These are phyloP conservation scores for Caenorhabditis doughertyi DNA, from an alignment of 2,888 invertebrate genomes.

Conservation along the genomic window DNA sequence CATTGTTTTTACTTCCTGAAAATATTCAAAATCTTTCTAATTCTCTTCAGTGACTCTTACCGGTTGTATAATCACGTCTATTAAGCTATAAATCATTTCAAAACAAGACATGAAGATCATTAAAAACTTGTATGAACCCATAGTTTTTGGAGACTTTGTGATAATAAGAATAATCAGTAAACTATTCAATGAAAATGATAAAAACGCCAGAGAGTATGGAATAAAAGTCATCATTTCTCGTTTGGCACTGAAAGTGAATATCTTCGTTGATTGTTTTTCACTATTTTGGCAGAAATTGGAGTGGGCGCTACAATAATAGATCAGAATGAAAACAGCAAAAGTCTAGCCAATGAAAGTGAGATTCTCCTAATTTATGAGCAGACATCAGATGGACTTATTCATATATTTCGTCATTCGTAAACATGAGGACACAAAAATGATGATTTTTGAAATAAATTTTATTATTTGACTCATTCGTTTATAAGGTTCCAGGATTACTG, in stretches of 20 bases:
- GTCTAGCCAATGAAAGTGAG: no score
- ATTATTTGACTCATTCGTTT: no score
- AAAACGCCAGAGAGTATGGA: constrained; percentile 6
- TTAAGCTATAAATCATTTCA: constrained; percentile 26
- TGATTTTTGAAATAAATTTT: no score
- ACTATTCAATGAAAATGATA: neutral
- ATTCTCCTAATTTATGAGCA: no score
- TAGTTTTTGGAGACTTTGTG: constrained; percentile 14
- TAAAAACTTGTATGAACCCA: constrained; percentile 39
- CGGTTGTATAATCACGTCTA: constrained; percentile 32
- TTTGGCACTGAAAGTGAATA: neutral
- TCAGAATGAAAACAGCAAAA: no score
- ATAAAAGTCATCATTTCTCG: constrained; percentile 2
- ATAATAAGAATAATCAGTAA: constrained; percentile 5
- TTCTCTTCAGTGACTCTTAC: neutral
- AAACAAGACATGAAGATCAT: constrained; percentile 37
- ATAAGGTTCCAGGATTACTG: neutral
- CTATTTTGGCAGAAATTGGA: no score
- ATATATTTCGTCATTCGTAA: no score
- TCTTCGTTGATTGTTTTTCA: no score
- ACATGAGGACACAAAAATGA: no score
- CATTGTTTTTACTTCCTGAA: constrained; percentile 17
- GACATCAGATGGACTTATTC: no score
- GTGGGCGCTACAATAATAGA: no score
- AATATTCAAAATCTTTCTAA: neutral